Evolutionary conservation across 2,113 vertebrate species (phyloP), one percentile per base, ranked within the genome.

Genomic region (Phaethon lepturus): DNA sequence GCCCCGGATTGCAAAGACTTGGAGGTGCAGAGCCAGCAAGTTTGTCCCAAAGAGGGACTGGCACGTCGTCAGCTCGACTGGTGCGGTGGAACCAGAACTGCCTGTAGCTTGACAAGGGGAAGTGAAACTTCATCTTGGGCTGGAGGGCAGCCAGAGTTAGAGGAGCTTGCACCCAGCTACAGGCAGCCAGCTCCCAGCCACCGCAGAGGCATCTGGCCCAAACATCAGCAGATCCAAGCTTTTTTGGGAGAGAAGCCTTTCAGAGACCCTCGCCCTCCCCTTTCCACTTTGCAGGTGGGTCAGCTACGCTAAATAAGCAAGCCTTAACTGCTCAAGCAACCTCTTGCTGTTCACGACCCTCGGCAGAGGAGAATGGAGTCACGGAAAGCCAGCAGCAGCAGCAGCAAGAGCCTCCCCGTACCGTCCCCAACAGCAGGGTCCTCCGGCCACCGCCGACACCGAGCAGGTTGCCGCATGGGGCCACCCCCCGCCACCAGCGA

Each of bases 31-130:
- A 95, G 96, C 42, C 92, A 94, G 81, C 49, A 49, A 52, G 44
- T 78, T 74, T 33, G 73, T 59, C 93, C 80, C 83, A 14, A 33
- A 44, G 84, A 63, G 62, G 77, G 84, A 56, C 93, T 38, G 81
- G 96, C 95, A 79, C 18, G 1, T 6, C 3, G 0, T 52, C 83
- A 52, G 94, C 84, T 71, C 22, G 3, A 53, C 45, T 60, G 93
- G 26, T 55, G 87, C 79, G 44, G 72, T 71, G 91, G 91, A 92
- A 95, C 86, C 94, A 93, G 95, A 93, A 88, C 91, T 68, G 87
- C 96, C 91, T 78, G 86, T 28, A 72, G 66, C 86, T 53, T 40
- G 31, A 63, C 86, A 78, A 58, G 76, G 93, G 92, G 83, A 93
- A 96, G 62, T 69, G 95, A 95, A 96, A 90, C 74, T 60, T 64